These are phyloP conservation scores for Hesperophylax magnus DNA, from an alignment of 1,140 invertebrate species.

Conservation along the genomic window DNA sequence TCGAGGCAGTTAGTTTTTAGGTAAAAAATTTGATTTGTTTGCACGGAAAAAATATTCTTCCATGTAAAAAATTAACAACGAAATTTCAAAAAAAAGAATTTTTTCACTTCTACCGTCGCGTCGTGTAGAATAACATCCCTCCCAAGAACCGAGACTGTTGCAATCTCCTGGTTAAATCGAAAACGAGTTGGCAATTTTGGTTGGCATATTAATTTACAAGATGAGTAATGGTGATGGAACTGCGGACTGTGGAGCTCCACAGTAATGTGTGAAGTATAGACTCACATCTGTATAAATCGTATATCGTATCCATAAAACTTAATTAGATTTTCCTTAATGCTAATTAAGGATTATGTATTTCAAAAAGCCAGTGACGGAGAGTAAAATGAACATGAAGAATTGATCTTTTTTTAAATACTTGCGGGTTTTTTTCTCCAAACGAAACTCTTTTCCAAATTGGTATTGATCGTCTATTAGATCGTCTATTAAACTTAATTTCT, in stretches of 20 bases:
- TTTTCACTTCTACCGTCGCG: no score
- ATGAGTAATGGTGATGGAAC: constrained; percentile 11
- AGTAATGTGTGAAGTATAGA: not conserved
- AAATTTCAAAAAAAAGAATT: no score
- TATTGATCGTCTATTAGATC: no score
- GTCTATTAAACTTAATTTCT: no score
- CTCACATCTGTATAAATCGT: constrained; percentile 9
- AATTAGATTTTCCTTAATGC: constrained; percentile 6
- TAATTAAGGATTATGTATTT: constrained; percentile 20
- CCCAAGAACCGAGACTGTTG: not conserved
- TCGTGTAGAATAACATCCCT: not conserved
- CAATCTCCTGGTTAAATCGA: constrained; percentile 15
- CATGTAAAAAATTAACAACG: no score
- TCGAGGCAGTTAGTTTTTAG: no score
- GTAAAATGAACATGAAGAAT: not conserved
- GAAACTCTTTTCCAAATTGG: no score
- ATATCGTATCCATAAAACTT: constrained; percentile 15
- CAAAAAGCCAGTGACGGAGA: not conserved
- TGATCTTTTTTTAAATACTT: no score
- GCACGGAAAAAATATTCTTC: no score
- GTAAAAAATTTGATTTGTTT: no score
- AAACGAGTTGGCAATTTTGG: constrained; percentile 23
- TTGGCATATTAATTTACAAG: constrained; percentile 27
- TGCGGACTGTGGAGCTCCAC: not conserved
- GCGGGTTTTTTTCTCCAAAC: no score